Conservation (phyloP, 2,888 invertebrate species). For the Drosophila histrio region DNA sequence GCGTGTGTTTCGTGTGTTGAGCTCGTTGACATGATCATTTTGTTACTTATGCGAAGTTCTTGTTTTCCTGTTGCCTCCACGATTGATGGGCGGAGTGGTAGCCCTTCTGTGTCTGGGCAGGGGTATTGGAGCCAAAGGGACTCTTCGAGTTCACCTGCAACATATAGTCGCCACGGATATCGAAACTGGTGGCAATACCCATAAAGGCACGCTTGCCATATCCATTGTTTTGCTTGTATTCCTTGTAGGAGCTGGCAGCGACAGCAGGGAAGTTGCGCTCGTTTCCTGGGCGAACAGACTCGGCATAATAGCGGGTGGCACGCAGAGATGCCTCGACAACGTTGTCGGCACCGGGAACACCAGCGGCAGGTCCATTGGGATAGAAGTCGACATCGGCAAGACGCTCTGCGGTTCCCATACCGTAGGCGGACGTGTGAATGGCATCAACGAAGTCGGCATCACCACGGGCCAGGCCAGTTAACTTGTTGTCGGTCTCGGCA, state of each 20-base stretch:
- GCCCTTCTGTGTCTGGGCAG: constrained; percentile 69
- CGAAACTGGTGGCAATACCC: constrained; percentile 77
- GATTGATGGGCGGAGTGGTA: constrained; percentile 67
- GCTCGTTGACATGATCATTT: no score
- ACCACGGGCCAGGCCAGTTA: constrained; percentile 80
- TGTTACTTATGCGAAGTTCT: constrained; percentile 39
- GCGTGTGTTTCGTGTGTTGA: no score
- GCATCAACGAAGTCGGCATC: constrained; percentile 83
- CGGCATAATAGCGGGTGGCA: constrained; percentile 82
- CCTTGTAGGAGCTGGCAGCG: constrained; percentile 76
- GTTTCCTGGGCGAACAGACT: constrained; percentile 81
- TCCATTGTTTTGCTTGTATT: constrained; percentile 79
- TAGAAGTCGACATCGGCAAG: constrained; percentile 82
- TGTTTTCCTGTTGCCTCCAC: constrained; percentile 56
- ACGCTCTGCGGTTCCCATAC: constrained; percentile 72
- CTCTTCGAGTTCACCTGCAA: constrained; percentile 80
- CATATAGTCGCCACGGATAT: constrained; percentile 81
- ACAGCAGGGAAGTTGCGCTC: constrained; percentile 83
- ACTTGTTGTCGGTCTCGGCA: constrained; percentile 60
- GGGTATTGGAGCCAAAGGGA: constrained; percentile 80
- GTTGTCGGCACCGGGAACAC: constrained; percentile 79
- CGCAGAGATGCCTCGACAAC: constrained; percentile 80
- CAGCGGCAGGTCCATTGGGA: constrained; percentile 77
- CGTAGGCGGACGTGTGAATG: constrained; percentile 80
- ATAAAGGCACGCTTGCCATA: constrained; percentile 79